phyloP scores from a whole-genome alignment of 2,888 invertebrate genomes.

The Drosophila incognita region DNA sequence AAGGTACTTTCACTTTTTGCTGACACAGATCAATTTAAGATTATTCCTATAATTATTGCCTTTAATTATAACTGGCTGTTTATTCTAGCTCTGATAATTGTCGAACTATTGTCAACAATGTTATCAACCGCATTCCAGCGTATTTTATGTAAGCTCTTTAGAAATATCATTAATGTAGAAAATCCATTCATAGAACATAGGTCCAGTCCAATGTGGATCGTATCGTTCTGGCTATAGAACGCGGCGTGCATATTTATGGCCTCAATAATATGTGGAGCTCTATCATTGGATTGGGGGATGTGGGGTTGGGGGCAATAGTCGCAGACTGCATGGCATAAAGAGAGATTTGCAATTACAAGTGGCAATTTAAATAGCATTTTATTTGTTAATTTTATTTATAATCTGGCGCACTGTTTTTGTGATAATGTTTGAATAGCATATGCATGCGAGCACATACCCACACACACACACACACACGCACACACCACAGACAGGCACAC shows the following conservation, averaged over 20 bases:
- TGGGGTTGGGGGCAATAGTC: neutral
- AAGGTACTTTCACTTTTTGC: neutral
- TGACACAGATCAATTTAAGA: neutral
- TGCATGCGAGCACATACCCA: slow-evolving; percentile 43
- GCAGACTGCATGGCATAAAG: slow-evolving; percentile 13
- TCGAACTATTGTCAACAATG: slow-evolving; percentile 2
- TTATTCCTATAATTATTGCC: neutral
- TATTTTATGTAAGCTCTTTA: slow-evolving; percentile 31
- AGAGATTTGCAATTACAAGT: slow-evolving; percentile 67
- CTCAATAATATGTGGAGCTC: slow-evolving; percentile 55
- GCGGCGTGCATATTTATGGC: slow-evolving; percentile 57
- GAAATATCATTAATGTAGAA: slow-evolving; percentile 29
- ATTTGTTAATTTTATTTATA: slow-evolving; percentile 71
- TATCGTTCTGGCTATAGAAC: slow-evolving; percentile 20
- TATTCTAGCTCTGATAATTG: slow-evolving; percentile 9
- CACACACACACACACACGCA: slow-evolving; percentile 20
- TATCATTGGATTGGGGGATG: neutral
- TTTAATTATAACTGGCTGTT: slow-evolving; percentile 26
- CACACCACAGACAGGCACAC: neutral
- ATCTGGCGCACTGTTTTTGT: slow-evolving; percentile 54
- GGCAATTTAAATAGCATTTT: slow-evolving; percentile 77
- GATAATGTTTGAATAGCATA: slow-evolving; percentile 59
- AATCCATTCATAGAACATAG: slow-evolving; percentile 24
- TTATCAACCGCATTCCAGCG: slow-evolving; percentile 48
- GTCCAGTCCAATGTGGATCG: slow-evolving; percentile 29